A percentile compares a stretch with the other conserved stretches of the same genome.
Evolutionary conservation across 2,113 vertebrate genomes (phyloP).

Genomic region (Cathartes aura): DNA sequence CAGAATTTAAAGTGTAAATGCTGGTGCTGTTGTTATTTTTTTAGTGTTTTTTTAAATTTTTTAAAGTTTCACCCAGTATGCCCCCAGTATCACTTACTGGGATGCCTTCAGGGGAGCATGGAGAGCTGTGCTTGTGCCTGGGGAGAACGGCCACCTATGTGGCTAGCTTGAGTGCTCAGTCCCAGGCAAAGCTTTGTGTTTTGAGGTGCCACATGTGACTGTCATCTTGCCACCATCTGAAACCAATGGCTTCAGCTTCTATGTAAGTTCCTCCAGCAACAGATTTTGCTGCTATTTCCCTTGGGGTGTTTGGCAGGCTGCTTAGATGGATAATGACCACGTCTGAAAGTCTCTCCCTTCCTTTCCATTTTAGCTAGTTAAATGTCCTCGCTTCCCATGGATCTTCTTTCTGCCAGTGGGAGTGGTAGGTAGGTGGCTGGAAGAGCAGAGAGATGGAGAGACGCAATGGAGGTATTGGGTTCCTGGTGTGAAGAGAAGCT

Average conservation of each 20-base stretch:
- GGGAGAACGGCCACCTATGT: background rate
- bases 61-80: background rate
- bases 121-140: background rate
- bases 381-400: background rate
- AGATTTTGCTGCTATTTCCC: background rate
- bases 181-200: background rate
- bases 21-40: background rate
- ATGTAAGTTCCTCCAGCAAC: background rate
- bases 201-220: background rate
- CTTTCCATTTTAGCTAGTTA: background rate
- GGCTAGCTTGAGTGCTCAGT: background rate
- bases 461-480: accelerated
- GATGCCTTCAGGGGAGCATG: accelerated
- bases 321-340: background rate
- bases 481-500: background rate
- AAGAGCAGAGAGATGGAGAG: background rate
- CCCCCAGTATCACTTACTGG: background rate
- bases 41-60: background rate
- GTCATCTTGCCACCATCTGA: background rate
- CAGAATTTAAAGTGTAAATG: background rate
- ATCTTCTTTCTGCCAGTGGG: background rate
- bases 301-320: background rate
- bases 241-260: background rate
- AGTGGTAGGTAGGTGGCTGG: background rate
- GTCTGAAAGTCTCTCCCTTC: background rate